Base-by-base conservation (phyloP, 2,113 vertebrate species). In the Mandrillus leucophaeus region DNA sequence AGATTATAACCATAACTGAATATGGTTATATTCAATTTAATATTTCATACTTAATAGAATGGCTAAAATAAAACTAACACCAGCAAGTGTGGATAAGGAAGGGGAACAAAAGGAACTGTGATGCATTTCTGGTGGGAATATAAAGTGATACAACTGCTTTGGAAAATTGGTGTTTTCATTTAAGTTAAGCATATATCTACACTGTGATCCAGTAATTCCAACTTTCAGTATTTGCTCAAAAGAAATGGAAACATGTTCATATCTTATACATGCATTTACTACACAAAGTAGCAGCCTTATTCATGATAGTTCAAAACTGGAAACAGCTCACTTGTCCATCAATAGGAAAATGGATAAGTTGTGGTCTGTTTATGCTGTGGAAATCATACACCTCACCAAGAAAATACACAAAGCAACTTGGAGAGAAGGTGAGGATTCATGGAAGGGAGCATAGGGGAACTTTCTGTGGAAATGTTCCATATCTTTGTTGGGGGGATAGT, bases 281-380 rank as follows among this genome's bases (percentile, higher is more conserved):
- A 66, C 4, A 64, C 32, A 68, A 32, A 93, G n/a, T 40, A 68
- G 16, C 35, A 66, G 6, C 68, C 18, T 90, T 84, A 45, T 70
- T 76, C 52, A 30, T 90, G 76, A 35, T 93, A 87, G 43, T 52
- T 52, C 70, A 13, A 82, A 76, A 80, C 61, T 93, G n/a, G n/a
- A 52, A 96, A 30, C 23, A 82, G 2, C 35, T 50, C 27, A 76
- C 30, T 30, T 85, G 40, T 45, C 48, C 25, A 13, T 79, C 52
- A 90, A 27, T 38, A 95, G 75, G 78, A 90, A 57, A 84, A 75
- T 59, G 35, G n/a, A 32, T 95, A 92, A 95, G 79, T 55, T 78
- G 52, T 72, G 17, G 6, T 82, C 11, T 90, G 32, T 66, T 90
- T 66, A 18, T 87, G 18, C 6, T 45, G 4, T 93, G 61, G 32